Evolutionary conservation across 2,113 vertebrate species (phyloP).

Genomic region (Callorhinus ursinus): DNA sequence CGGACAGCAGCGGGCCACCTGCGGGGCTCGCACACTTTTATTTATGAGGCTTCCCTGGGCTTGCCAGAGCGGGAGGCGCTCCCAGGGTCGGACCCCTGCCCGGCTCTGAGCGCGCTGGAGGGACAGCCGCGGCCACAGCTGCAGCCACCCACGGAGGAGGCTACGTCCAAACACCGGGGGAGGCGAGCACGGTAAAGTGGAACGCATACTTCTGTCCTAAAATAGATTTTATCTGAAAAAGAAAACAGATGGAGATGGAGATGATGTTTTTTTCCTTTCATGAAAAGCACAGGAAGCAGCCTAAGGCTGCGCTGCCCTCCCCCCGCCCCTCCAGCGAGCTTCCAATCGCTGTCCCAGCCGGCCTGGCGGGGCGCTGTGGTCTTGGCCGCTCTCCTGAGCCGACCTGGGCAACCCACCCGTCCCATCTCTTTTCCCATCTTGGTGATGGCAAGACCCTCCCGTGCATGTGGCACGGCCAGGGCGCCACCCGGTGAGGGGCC

Average conservation of each 20-base stretch:
- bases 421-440: too few species aligned
- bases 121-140: background rate
- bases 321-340: background rate
- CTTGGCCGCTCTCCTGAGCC: background rate
- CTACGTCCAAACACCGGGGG: background rate
- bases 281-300: background rate
- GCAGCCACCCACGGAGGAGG: slow-evolving; percentile 66
- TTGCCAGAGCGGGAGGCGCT: background rate
- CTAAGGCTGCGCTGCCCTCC: rapidly evolving
- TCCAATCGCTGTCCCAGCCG: rapidly evolving
- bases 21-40: rapidly evolving
- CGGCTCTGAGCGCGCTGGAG: rapidly evolving
- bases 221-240: slow-evolving; percentile 77
- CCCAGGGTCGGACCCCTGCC: background rate
- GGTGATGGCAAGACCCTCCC: too few species aligned
- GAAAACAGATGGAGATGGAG: slow-evolving; percentile 68
- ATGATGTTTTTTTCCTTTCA: background rate
- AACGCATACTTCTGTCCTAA: slow-evolving; percentile 18
- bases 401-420: too few species aligned
- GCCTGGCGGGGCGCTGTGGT: background rate
- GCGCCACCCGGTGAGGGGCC: too few species aligned
- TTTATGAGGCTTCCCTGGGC: background rate
- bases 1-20: background rate
- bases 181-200: background rate
- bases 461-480: background rate